Base-by-base conservation (phyloP, 2,113 vertebrate genomes). In the Apteryx owenii region DNA sequence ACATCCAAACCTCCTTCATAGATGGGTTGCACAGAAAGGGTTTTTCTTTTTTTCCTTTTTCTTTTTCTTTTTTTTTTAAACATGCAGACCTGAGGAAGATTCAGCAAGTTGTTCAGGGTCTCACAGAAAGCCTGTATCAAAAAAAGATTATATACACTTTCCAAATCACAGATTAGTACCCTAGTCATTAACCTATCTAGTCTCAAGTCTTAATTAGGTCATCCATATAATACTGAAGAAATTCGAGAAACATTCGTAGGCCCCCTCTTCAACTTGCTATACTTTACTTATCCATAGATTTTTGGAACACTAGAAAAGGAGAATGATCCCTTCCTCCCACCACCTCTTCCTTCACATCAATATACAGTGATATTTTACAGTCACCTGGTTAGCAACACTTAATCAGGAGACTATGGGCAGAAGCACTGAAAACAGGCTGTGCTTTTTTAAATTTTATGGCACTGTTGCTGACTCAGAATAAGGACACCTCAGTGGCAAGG, bases 51-150 rank as follows among this genome's bases (percentile, higher is more conserved):
- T 19, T 85, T 48, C 93, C 42, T 13, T 66, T 15, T 19, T 82
- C 44, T 26, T 38, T 8, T 7, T 2, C 31, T 90, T 94, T 46
- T 13, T 66, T 15, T 19, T 85, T 48, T 26, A 85, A 51, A 19
- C 26, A 56, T 0, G 0, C 7, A 81, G 10, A 72, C 69, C 5
- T 29, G 21, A 83, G 4, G 28, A 40, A 81, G 5, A 83, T 33
- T 3, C 0, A 1, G 7, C 1, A 0, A 72, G 5, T 28, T 2
- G 0, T 17, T 40, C 62, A 75, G 33, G 12, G 19, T 26, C 11
- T 44, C 38, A 60, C 7, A 31, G 46, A 86, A 36, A 84, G 75
- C 13, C 3, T 3, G n/a, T 0, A 2, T 9, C 21, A n/a, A 20
- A 78, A 3, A 14, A 68, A 72, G 28, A 56, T 79, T 36, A 2